Evolutionary conservation across 2,113 vertebrate species (phyloP), one percentile per base, ranked within the genome.

Genomic region (Barbus barbus): DNA sequence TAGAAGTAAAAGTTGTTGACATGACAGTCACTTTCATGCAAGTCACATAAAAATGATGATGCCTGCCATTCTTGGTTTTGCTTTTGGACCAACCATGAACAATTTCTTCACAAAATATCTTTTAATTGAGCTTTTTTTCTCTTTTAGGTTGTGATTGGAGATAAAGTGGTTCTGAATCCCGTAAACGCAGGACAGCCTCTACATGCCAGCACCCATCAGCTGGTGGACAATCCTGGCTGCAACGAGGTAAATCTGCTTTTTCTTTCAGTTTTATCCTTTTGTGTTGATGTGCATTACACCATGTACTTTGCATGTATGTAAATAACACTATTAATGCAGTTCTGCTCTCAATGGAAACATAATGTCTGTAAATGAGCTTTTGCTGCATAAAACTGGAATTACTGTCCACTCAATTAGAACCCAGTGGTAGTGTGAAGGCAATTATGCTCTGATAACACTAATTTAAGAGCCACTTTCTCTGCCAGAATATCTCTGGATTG

Each of bases 141-240:
- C 13, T 76, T 90, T 7, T 85, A 99, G 98, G 98, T 99, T 90
- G 98, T 99, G 85, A 99, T 99, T 86, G 98, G 98, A 36, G 98
- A 99, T 90, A 99, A 99, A 91, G 98, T 99, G 12, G 98, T 99
- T n/a, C 93, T 99, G 91, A 99, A 99, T 90, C 98, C 98, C 0
- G 98, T 99, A 85, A 99, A 99, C 1, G 98, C 98, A 0, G 98
- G 98, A 56, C 98, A 99, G 89, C 98, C 98, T 51, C 94, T 99
- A 5, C 98, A 99, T 0, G 98, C 98, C 86, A 99, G 98, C 83
- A 99, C 94, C 86, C 97, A 99, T 86, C 97, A 99, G 90, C 93
- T 99, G 4, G 96, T 99, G 0, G 98, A 99, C 83, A 99, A 99
- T 88, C 96, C 96, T 0, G 98, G 98, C 11, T 99, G 98, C 91